A percentile compares a stretch with the other conserved stretches of the same genome.
Conservation (phyloP, 2,888 invertebrate genomes). For the Agrochola macilenta region DNA sequence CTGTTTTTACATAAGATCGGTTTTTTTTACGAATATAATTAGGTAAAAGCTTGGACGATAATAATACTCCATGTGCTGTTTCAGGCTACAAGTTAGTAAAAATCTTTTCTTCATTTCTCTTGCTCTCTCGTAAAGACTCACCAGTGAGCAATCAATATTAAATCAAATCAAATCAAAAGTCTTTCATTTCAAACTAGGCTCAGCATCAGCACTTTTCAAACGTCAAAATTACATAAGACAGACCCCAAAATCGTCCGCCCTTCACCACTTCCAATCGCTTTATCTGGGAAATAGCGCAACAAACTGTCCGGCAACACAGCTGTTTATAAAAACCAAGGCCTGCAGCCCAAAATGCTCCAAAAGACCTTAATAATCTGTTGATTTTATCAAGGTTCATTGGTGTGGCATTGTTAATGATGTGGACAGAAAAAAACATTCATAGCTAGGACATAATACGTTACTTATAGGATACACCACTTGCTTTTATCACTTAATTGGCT, state of each 20-base stretch:
- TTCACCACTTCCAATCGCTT: no score
- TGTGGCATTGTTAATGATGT: background rate
- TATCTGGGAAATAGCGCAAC: no score
- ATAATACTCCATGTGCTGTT: background rate
- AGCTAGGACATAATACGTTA: background rate
- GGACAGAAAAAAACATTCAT: background rate
- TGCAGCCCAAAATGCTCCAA: background rate
- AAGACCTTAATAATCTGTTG: background rate
- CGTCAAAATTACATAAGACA: no score
- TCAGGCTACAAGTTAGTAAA: background rate
- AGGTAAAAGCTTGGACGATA: background rate
- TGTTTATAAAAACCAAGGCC: no score
- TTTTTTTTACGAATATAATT: background rate
- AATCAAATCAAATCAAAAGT: no score
- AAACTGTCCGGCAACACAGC: no score
- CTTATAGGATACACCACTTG: background rate
- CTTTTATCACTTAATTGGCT: slow-evolving; percentile 38
- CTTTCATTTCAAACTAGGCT: no score
- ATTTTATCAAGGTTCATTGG: background rate
- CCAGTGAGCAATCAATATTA: background rate
- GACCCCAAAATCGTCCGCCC: no score
- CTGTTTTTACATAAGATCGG: background rate
- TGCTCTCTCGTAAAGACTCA: background rate
- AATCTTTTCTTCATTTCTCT: background rate
- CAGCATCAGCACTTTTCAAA: no score